A percentile compares a stretch with the other conserved stretches of the same genome.
Conservation (phyloP, 2,113 vertebrate species). For the Zingel zingel region DNA sequence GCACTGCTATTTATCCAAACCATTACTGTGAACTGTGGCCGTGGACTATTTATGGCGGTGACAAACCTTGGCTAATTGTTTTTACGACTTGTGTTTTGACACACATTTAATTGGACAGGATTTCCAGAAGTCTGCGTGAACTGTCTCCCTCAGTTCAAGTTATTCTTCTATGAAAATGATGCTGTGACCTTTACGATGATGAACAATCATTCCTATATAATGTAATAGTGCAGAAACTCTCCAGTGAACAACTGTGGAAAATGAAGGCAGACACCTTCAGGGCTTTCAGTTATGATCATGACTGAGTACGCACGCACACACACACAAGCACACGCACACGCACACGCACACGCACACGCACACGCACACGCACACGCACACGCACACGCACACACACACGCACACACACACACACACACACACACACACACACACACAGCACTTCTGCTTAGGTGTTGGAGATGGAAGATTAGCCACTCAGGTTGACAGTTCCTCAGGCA, state of each 20-base stretch:
- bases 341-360: neutral
- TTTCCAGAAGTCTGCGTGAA: conserved; percentile 13
- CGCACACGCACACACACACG: neutral
- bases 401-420: conserved; percentile 15
- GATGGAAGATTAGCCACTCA: conserved; percentile 46
- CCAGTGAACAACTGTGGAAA: conserved; percentile 21
- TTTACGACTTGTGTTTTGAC: conserved; percentile 15
- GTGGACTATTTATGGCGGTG: neutral
- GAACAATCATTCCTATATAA: neutral
- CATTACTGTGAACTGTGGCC: neutral
- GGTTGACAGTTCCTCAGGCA: conserved; percentile 34
- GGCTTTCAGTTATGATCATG: conserved; percentile 29
- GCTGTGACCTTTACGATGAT: conserved; percentile 18
- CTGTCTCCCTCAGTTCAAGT: conserved; percentile 1
- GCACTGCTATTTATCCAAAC: conserved; percentile 19
- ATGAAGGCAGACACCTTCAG: conserved; percentile 25
- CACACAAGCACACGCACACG: neutral
- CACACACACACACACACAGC: neutral
- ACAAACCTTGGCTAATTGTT: conserved; percentile 32
- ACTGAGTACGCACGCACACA: neutral
- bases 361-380: neutral
- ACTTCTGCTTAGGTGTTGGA: conserved; percentile 36
- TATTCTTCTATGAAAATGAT: neutral
- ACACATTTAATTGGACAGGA: conserved; percentile 34
- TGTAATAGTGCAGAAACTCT: neutral